Conservation (phyloP, 2,888 invertebrate species). For the Eledona agricola region DNA sequence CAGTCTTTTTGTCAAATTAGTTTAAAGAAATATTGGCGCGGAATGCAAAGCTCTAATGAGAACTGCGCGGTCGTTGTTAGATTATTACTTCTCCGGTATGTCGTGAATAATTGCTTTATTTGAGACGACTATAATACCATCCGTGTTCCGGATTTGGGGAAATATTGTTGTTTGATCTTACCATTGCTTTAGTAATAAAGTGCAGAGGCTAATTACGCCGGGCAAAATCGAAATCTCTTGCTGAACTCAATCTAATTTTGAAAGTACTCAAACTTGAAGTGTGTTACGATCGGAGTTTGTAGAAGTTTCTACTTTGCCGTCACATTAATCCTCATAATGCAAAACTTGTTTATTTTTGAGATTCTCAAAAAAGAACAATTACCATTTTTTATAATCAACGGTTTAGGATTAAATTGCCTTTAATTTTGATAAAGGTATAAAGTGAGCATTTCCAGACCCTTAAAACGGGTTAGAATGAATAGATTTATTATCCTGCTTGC, state of each 20-base stretch:
- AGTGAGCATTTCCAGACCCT: not conserved
- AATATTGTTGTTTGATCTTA: no score
- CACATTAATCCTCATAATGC: not conserved
- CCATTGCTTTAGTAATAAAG: no score
- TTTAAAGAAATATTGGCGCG: no score
- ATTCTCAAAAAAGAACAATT: not conserved
- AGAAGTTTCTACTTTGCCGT: conserved; percentile 2
- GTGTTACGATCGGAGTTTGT: conserved; percentile 3
- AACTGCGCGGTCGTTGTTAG: no score
- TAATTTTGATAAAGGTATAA: not conserved
- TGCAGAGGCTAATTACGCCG: no score
- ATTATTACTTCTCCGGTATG: no score
- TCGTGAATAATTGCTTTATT: no score
- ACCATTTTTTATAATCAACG: not conserved
- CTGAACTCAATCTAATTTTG: not conserved
- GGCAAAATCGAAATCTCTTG: not conserved
- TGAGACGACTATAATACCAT: no score
- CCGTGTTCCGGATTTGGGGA: no score
- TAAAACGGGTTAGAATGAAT: conserved; percentile 1
- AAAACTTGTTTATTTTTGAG: not conserved
- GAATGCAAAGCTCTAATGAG: no score
- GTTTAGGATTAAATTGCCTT: not conserved
- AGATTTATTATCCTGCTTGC: conserved; percentile 9
- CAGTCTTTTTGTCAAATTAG: no score
- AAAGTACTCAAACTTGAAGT: conserved; percentile 6